phyloP scores from a whole-genome alignment of 2,888 invertebrate species.

The Liposcelis brunnea region DNA sequence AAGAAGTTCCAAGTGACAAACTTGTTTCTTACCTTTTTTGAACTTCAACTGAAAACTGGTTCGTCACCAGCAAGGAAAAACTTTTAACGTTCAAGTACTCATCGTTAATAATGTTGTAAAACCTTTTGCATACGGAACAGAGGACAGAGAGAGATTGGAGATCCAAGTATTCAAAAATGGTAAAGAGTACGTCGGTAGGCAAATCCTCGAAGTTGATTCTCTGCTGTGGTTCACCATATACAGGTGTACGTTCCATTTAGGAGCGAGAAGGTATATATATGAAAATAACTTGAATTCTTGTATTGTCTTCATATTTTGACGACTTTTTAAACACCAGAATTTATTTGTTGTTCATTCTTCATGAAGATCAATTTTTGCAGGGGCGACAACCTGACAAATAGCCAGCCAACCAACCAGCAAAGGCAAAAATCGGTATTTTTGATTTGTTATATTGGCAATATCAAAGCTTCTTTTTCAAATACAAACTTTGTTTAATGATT shows the following conservation, averaged over 20 bases:
- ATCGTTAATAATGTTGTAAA: slow-evolving; percentile 8
- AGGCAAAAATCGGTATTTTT: no score
- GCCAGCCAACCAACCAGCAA: no score
- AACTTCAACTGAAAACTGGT: slow-evolving; percentile 7
- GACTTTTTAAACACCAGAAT: background rate
- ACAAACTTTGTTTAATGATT: no score
- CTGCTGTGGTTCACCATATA: background rate
- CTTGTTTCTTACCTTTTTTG: slow-evolving; percentile 2
- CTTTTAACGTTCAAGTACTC: slow-evolving; percentile 8
- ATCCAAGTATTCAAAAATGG: slow-evolving; percentile 7
- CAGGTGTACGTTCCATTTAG: background rate
- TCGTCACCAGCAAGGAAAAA: slow-evolving; percentile 8
- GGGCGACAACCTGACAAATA: no score
- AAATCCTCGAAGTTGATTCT: slow-evolving; percentile 6
- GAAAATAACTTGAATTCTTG: background rate
- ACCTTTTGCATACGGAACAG: background rate
- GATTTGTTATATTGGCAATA: no score
- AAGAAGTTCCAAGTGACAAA: background rate
- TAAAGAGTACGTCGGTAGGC: slow-evolving; percentile 7
- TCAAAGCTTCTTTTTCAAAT: no score
- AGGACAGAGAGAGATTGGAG: slow-evolving; percentile 3
- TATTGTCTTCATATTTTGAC: background rate
- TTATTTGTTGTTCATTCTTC: no score
- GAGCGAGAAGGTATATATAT: background rate
- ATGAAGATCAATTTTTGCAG: no score